A percentile compares a stretch with the other conserved stretches of the same genome.
Conservation (phyloP, 2,888 invertebrate species). For the Zootermopsis nevadensis region DNA sequence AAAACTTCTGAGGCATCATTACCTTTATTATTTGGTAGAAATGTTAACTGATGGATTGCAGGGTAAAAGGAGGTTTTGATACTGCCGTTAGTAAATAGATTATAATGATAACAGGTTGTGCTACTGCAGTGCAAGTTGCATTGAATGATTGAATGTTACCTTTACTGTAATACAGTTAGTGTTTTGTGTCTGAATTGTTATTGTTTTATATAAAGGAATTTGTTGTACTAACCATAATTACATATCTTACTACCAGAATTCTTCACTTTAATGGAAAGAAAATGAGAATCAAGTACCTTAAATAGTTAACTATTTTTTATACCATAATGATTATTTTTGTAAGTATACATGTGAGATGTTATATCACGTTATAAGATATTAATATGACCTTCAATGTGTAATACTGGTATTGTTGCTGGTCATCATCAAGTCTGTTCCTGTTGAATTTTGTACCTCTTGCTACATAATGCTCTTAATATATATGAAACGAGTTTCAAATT, state of each 20-base stretch:
- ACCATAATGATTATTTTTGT: constrained; percentile 38
- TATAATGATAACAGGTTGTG: neutral
- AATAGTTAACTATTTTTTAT: constrained; percentile 46
- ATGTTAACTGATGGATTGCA: constrained; percentile 9
- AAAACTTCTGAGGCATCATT: neutral
- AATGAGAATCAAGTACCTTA: constrained; percentile 46
- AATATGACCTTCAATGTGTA: constrained; percentile 3
- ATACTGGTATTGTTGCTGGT: neutral
- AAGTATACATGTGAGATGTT: constrained; percentile 8
- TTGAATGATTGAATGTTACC: constrained; percentile 22
- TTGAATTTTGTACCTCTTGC: neutral
- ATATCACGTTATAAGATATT: neutral
- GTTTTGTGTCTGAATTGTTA: constrained; percentile 35
- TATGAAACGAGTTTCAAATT: neutral
- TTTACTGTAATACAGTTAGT: constrained; percentile 6
- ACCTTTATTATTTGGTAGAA: neutral
- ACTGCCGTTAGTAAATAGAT: constrained; percentile 3
- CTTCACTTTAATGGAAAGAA: constrained; percentile 32
- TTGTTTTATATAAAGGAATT: constrained; percentile 32
- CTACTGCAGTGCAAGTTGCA: constrained; percentile 14
- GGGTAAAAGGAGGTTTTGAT: constrained; percentile 31
- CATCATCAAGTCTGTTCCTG: neutral
- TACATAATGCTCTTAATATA: neutral
- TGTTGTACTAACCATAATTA: constrained; percentile 33
- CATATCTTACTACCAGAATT: constrained; percentile 27